These are phyloP conservation scores for Tenebrio molitor DNA, from an alignment of 1,140 invertebrate species.

Conservation along the genomic window DNA sequence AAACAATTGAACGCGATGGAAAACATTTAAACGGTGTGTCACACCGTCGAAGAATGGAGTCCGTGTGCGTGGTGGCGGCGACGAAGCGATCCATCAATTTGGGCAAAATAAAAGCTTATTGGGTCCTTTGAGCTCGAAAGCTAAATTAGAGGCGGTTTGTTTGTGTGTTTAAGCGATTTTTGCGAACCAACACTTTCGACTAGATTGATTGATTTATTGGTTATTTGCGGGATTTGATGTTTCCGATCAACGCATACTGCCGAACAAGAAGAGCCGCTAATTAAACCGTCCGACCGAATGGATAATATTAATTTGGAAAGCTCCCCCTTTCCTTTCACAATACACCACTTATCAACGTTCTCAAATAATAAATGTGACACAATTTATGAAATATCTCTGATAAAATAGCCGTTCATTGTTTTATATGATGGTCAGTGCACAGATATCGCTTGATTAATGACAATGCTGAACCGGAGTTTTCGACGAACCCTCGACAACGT, in stretches of 20 bases:
- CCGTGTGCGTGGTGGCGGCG: neutral
- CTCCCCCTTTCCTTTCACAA: conserved; percentile 4
- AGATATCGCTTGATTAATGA: conserved; percentile 40
- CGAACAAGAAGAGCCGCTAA: conserved; percentile 14
- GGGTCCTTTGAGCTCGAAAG: conserved; percentile 40
- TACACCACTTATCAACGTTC: conserved; percentile 28
- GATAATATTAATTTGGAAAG: neutral
- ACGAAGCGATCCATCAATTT: conserved; percentile 47
- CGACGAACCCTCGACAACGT: neutral
- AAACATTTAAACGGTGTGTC: neutral
- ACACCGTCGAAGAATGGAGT: conserved; percentile 1
- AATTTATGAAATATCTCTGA: conserved; percentile 45
- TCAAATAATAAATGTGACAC: conserved; percentile 29
- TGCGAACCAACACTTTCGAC: conserved; percentile 48
- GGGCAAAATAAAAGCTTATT: conserved; percentile 47
- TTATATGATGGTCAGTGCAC: conserved; percentile 39
- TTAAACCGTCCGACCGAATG: conserved; percentile 7
- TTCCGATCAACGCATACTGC: neutral
- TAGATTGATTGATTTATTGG: conserved; percentile 48
- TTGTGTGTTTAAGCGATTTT: conserved; percentile 49
- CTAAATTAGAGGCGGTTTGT: conserved; percentile 46
- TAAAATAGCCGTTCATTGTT: conserved; percentile 43
- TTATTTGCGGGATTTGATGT: conserved; percentile 36
- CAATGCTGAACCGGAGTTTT: conserved; percentile 23
- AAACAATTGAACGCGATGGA: too few relatives aligned